A percentile compares a stretch with the other conserved stretches of the same genome.
phyloP scores from a whole-genome alignment of 2,113 vertebrate species.

The Empidonax alnorum region DNA sequence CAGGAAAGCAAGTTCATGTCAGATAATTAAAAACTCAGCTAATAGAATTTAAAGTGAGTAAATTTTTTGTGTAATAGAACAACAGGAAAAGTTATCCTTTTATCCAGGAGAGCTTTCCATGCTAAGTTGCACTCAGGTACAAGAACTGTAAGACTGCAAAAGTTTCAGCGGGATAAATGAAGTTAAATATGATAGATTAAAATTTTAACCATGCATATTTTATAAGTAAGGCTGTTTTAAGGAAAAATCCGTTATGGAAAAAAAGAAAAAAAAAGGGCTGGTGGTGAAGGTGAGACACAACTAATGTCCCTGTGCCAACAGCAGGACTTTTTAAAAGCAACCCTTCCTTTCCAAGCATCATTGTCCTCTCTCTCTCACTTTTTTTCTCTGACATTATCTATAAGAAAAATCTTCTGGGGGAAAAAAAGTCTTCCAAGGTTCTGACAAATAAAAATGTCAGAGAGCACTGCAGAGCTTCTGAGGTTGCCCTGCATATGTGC shows the following conservation, averaged over 20 bases:
- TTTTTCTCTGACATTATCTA: neutral
- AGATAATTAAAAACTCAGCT: neutral
- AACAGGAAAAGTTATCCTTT: neutral
- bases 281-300: neutral
- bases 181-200: neutral
- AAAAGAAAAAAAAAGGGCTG: neutral
- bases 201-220: neutral
- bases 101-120: neutral
- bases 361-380: neutral
- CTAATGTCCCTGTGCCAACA: neutral
- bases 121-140: neutral
- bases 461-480: neutral
- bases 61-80: neutral
- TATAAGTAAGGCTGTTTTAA: neutral
- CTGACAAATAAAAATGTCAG: neutral
- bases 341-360: neutral
- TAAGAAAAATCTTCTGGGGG: neutral
- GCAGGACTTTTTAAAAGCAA: neutral
- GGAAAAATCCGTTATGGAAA: neutral
- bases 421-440: neutral
- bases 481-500: neutral
- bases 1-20: neutral
- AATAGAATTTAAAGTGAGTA: neutral
- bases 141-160: neutral
- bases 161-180: neutral